phyloP scores from a whole-genome alignment of 2,113 vertebrate species.

The Platycercus adscitus region DNA sequence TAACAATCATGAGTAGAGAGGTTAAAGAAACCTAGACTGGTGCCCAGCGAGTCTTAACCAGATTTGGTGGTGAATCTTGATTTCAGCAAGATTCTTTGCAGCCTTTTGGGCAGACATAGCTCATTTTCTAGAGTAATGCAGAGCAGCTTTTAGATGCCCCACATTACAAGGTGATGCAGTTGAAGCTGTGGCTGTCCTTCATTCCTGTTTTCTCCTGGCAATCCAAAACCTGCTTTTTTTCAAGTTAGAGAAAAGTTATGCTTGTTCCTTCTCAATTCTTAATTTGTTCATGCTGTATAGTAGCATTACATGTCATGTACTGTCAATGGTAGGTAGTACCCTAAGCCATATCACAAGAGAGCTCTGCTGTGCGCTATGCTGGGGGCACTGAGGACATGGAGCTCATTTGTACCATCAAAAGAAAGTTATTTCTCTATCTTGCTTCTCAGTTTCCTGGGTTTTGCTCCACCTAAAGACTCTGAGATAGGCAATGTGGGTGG shows the following conservation, averaged over 20 bases:
- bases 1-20: background rate
- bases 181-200: background rate
- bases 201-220: background rate
- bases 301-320: background rate
- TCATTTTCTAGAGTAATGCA: background rate
- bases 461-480: background rate
- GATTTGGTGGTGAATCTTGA: background rate
- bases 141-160: background rate
- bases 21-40: background rate
- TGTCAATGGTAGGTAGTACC: background rate
- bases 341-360: background rate
- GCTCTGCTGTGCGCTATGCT: fast-evolving
- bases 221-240: background rate
- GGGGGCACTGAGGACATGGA: fast-evolving
- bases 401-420: background rate
- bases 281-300: background rate
- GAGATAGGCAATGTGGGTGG: background rate
- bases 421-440: background rate
- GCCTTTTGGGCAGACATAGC: background rate
- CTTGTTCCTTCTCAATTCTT: background rate
- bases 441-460: background rate
- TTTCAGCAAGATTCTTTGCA: background rate
- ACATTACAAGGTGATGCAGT: background rate
- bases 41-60: background rate
- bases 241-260: background rate